A percentile compares a stretch with the other conserved stretches of the same genome.
phyloP scores from a whole-genome alignment of 2,888 invertebrate species.

The Aphidoletes aphidimyza region DNA sequence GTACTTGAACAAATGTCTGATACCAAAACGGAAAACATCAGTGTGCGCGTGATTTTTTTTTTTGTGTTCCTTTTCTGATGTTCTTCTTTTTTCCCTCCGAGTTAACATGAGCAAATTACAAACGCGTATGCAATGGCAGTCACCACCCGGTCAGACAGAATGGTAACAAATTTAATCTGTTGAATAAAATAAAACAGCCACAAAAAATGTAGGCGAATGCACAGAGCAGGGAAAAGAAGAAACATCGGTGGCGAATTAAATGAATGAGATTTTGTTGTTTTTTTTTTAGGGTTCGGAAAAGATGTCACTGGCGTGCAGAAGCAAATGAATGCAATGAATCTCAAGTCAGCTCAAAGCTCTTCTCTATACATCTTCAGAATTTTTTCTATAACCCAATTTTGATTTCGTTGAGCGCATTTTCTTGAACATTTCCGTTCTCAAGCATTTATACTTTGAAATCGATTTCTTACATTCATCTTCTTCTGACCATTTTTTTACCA shows the following conservation, averaged over 20 bases:
- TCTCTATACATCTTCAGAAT: no score
- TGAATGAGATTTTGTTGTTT: background rate
- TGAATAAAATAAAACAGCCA: background rate
- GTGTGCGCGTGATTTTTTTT: background rate
- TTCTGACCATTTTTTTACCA: background rate
- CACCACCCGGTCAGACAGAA: slow-evolving; percentile 21
- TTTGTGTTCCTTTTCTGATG: no score
- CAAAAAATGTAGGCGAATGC: background rate
- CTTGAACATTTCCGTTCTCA: background rate
- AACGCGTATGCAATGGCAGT: background rate
- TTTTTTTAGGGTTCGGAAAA: no score
- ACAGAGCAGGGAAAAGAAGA: background rate
- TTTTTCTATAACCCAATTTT: background rate
- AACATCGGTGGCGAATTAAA: background rate
- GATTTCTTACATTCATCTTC: background rate
- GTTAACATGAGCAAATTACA: slow-evolving; percentile 30
- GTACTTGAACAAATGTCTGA: background rate
- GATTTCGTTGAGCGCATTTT: background rate
- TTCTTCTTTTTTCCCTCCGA: background rate
- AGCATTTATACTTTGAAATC: no score
- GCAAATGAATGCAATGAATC: no score
- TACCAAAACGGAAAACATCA: background rate
- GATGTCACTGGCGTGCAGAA: no score
- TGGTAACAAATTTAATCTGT: slow-evolving; percentile 20
- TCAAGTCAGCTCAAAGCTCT: no score